These are phyloP conservation scores for Luperina testacea DNA, from an alignment of 2,888 invertebrate genomes.

Conservation along the genomic window DNA sequence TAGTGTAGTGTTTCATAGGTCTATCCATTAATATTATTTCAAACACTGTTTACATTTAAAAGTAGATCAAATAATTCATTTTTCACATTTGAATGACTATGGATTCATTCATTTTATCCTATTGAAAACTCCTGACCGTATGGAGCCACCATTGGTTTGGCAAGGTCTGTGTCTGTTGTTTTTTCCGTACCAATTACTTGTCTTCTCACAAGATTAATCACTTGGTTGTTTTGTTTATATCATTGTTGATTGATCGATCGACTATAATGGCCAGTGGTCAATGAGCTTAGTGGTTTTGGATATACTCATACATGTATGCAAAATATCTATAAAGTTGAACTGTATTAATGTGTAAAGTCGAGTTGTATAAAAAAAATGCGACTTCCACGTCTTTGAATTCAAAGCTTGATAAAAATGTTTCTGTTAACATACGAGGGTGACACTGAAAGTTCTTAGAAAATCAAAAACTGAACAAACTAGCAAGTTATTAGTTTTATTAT, in stretches of 20 bases:
- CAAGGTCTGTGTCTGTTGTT: constrained; percentile 49
- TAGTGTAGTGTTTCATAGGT: constrained; percentile 1
- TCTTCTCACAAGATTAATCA: constrained; percentile 67
- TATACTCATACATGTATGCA: constrained; percentile 1
- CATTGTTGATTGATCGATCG: constrained; percentile 73
- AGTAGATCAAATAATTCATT: constrained; percentile 48
- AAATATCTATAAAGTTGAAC: neutral
- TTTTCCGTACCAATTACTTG: constrained; percentile 49
- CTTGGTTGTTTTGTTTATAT: constrained; percentile 64
- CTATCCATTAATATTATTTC: constrained; percentile 23
- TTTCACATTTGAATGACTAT: constrained; percentile 34
- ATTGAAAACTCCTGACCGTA: constrained; percentile 25
- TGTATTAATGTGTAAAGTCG: neutral
- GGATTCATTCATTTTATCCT: constrained; percentile 37
- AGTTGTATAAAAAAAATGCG: neutral
- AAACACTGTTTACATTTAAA: constrained; percentile 18
- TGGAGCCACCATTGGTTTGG: constrained; percentile 25
- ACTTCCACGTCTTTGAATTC: neutral
- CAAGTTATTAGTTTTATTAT: too few species aligned
- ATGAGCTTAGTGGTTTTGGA: constrained; percentile 8
- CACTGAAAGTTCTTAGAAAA: too few species aligned
- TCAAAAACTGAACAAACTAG: too few species aligned
- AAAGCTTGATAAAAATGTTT: neutral
- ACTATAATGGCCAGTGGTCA: constrained; percentile 32
- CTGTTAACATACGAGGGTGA: neutral